These are phyloP conservation scores for Dendrocincla tyrannina DNA, from an alignment of 2,797 vertebrate genomes.

Conservation along the genomic window DNA sequence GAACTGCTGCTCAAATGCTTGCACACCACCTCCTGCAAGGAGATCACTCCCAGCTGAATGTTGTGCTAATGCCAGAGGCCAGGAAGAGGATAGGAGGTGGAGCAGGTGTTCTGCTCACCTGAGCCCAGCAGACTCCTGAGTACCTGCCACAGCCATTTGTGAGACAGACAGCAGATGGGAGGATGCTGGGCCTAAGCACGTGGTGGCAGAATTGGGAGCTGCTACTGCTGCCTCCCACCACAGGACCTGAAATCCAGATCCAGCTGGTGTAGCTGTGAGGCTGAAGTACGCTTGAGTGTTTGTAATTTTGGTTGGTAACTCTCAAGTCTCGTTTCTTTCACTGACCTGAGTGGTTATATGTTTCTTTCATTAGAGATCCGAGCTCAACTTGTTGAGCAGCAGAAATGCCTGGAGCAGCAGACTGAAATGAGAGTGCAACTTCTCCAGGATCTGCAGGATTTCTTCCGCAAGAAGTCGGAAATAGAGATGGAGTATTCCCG, in stretches of 20 bases:
- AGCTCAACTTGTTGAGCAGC: constrained; percentile 94
- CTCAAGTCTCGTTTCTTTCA: neutral
- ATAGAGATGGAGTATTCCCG: constrained; percentile 98
- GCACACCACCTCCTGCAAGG: neutral
- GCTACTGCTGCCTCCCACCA: neutral
- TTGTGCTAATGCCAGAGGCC: neutral
- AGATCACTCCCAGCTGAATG: neutral
- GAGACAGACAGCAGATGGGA: neutral
- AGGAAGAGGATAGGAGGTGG: neutral
- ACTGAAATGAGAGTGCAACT: constrained; percentile 98
- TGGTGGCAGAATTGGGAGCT: neutral
- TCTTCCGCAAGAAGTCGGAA: constrained; percentile 98
- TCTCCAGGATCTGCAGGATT: constrained; percentile 97
- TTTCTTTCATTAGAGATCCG: constrained; percentile 85
- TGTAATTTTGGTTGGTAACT: neutral
- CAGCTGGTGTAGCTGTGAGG: neutral
- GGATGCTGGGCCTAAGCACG: rapidly evolving
- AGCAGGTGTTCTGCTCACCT: neutral
- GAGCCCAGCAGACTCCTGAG: neutral
- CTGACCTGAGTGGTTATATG: constrained; percentile 44
- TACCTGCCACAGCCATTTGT: neutral
- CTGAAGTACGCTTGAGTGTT: neutral
- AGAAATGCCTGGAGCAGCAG: constrained; percentile 98
- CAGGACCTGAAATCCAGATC: neutral
- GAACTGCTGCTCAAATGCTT: neutral